Evolutionary conservation across 1,140 invertebrate genomes (phyloP).

Genomic region (Dendrolimus punctatus): DNA sequence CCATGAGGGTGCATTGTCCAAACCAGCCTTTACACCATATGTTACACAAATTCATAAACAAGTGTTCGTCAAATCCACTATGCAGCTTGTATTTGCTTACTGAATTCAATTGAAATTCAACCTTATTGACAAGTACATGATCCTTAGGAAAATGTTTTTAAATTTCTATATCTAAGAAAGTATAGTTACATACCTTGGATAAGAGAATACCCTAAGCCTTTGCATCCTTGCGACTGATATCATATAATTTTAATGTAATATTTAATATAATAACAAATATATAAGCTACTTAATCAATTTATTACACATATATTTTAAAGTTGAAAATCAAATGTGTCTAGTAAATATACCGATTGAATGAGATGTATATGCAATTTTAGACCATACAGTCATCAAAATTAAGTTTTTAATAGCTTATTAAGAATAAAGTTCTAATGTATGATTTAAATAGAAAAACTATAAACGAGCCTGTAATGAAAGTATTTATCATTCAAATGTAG

Average conservation of each 20-base stretch:
- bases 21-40: slow-evolving; percentile 63
- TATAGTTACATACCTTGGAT: too few species aligned
- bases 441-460: slow-evolving; percentile 37
- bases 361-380: slow-evolving; percentile 9
- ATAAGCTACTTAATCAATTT: not conserved
- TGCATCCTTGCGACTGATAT: too few species aligned
- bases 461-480: slow-evolving; percentile 29
- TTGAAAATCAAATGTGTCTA: slow-evolving; percentile 1
- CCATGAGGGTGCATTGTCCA: slow-evolving; percentile 60
- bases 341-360: not conserved
- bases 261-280: too few species aligned
- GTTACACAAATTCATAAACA: slow-evolving; percentile 62
- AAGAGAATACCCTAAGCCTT: too few species aligned
- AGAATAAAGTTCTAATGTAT: slow-evolving; percentile 17
- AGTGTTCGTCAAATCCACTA: slow-evolving; percentile 56
- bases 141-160: too few species aligned
- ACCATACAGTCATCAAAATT: slow-evolving; percentile 6
- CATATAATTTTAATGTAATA: too few species aligned
- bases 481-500: slow-evolving; percentile 8
- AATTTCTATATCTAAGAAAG: too few species aligned
- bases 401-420: slow-evolving; percentile 14
- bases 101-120: slow-evolving; percentile 6
- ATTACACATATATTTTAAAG: slow-evolving; percentile 13
- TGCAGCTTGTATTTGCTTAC: slow-evolving; percentile 29
- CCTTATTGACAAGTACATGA: slow-evolving; percentile 1